Percentiles rank a stretch among this genome's conserved stretches.
phyloP scores from a whole-genome alignment of 2,113 vertebrate genomes.

The Elachura formosa region DNA sequence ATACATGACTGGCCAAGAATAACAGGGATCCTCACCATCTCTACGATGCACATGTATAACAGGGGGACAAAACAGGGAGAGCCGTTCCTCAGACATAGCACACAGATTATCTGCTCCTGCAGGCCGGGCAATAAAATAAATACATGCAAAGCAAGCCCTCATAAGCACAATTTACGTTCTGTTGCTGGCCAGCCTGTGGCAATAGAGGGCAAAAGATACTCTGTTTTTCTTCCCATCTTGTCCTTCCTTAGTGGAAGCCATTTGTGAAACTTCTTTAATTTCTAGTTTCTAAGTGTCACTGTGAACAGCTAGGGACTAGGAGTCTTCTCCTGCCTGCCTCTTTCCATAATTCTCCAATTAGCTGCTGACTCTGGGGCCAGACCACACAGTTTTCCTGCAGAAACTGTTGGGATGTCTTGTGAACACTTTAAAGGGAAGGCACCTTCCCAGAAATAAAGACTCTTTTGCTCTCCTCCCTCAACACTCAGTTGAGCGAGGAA shows the following conservation, averaged over 20 bases:
- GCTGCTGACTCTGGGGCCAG: not conserved
- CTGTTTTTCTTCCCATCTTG: not conserved
- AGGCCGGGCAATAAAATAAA: not conserved
- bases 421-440: not conserved
- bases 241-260: conserved; percentile 27
- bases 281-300: conserved; percentile 49
- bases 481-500: not conserved
- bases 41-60: not conserved
- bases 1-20: not conserved
- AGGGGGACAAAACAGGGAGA: not conserved
- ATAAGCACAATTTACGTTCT: not conserved
- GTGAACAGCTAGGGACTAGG: conserved; percentile 49
- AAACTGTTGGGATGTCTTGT: not conserved
- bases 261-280: not conserved
- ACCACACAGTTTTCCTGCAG: not conserved
- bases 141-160: not conserved
- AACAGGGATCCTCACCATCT: not conserved
- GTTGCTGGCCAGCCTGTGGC: not conserved
- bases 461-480: not conserved
- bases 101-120: not conserved
- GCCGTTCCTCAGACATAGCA: not conserved
- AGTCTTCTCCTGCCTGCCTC: not conserved
- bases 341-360: not conserved
- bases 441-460: not conserved
- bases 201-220: not conserved